Evolutionary conservation across 1,140 invertebrate species (phyloP), one percentile per base, ranked within the genome.

Genomic region (Diplogasteroides magnus): DNA sequence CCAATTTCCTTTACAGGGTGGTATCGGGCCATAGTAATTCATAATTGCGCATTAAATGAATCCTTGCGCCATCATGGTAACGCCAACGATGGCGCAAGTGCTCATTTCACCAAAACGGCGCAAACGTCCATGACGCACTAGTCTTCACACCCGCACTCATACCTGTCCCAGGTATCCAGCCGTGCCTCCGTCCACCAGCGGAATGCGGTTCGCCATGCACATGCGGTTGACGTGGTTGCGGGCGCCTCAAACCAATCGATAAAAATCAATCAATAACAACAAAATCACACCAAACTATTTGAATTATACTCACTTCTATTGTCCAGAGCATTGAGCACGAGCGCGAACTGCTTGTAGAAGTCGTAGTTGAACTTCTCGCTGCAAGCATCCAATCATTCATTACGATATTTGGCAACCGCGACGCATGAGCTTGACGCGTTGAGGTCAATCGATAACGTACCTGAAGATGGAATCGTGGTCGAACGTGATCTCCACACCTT

Each of bases 181-280:
- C 23, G 94, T 95, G 15, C 95, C 97, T 79, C 93, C 96, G 84
- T 99, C 97, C 77, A 99, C 89, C 0, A 99, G 84, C 1, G 95
- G 94, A 14, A 96, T 85, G 83, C 94, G 89, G 15, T 93, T 91
- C 61, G 94, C 92, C 25, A 99, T 85, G 85, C 97, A 99, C 91
- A 99, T 94, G 37, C 97, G 88, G 86, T 99, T 99, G 0, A 99
- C 96, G 87, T 99, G 96, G 83, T 93, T 97, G 68, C 97, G 87
- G 14, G 97, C 97, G 64, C 90, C 90, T 86, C 74, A 67, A 81
- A 80, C 59, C 6, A 19, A 48, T 48, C 37, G 19, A 26, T 31
- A 29, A 0, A 23, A 67, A 67, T 14, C 23, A 65, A 48, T 11
- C 37, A 11, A 48, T 64, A 29, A 69, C 15, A 71, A 37, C 48